Evolutionary conservation across 64 coral and sea anemone genomes (phyloP).

Genomic region (Catalaphyllia jardinei): DNA sequence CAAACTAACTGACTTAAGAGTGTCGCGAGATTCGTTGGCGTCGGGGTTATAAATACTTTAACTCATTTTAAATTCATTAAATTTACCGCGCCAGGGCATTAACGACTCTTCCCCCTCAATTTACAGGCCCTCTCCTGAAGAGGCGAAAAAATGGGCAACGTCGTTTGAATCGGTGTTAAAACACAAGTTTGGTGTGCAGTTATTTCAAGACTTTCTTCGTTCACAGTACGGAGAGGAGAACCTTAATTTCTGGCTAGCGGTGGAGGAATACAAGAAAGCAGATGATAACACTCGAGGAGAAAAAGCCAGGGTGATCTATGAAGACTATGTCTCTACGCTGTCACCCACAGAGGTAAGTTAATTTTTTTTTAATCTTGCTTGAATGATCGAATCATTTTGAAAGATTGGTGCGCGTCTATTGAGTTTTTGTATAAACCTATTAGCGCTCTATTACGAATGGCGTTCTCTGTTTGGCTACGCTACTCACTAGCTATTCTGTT

Average conservation of each 20-base stretch:
- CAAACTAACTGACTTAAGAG: no score
- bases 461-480: no score
- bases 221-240: conserved; percentile 95
- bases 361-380: no score
- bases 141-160: conserved; percentile 78
- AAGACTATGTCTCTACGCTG: conserved; percentile 94
- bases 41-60: no score
- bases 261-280: conserved; percentile 84
- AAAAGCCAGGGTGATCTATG: conserved; percentile 85
- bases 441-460: no score
- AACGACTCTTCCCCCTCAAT: neutral
- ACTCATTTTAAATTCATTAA: neutral
- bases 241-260: conserved; percentile 95
- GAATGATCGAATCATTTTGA: neutral
- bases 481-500: no score
- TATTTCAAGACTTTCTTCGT: conserved; percentile 94
- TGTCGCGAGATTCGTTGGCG: no score
- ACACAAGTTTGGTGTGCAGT: conserved; percentile 80
- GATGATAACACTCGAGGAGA: conserved; percentile 36
- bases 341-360: conserved; percentile 92
- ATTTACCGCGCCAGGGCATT: neutral
- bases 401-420: no score
- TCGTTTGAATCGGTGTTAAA: conserved; percentile 74
- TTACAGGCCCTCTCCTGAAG: conserved; percentile 81
- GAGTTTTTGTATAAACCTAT: no score